Percentiles rank a stretch among this genome's conserved stretches.
Conservation (phyloP, 2,113 vertebrate species). For the Trochalopteron elliotii region DNA sequence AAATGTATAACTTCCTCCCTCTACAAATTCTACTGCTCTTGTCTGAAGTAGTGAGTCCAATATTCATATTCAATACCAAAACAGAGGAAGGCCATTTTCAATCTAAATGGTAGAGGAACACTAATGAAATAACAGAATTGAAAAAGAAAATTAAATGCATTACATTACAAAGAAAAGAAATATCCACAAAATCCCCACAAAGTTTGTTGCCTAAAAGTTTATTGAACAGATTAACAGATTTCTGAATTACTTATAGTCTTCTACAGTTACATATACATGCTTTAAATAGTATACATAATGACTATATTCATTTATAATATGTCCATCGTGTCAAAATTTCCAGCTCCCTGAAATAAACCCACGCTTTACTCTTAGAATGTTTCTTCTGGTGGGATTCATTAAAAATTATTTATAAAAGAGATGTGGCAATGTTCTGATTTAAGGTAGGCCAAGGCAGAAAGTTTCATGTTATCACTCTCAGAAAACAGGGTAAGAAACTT, state of each 20-base stretch:
- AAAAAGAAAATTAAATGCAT: not conserved
- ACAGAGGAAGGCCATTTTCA: not conserved
- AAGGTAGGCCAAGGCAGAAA: not conserved
- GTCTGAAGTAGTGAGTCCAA: not conserved
- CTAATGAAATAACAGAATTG: not conserved
- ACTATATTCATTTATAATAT: not conserved
- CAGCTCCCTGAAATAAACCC: not conserved
- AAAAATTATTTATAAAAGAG: not conserved
- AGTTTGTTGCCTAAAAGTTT: not conserved
- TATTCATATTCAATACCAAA: not conserved
- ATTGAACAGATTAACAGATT: not conserved
- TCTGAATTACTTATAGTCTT: not conserved
- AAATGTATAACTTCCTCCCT: not conserved
- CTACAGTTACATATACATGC: not conserved
- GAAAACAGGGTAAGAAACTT: not conserved
- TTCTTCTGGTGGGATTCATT: not conserved
- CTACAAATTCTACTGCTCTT: not conserved
- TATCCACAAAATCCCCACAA: not conserved
- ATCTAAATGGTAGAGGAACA: not conserved
- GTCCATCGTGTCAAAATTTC: not conserved
- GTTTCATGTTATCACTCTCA: not conserved
- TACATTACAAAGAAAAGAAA: not conserved
- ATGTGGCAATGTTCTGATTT: not conserved
- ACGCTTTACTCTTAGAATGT: not conserved
- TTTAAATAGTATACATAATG: not conserved